A percentile compares a stretch with the other conserved stretches of the same genome.
These are phyloP conservation scores for Artibeus jamaicensis DNA, from an alignment of 2,797 vertebrate genomes.

Conservation along the genomic window DNA sequence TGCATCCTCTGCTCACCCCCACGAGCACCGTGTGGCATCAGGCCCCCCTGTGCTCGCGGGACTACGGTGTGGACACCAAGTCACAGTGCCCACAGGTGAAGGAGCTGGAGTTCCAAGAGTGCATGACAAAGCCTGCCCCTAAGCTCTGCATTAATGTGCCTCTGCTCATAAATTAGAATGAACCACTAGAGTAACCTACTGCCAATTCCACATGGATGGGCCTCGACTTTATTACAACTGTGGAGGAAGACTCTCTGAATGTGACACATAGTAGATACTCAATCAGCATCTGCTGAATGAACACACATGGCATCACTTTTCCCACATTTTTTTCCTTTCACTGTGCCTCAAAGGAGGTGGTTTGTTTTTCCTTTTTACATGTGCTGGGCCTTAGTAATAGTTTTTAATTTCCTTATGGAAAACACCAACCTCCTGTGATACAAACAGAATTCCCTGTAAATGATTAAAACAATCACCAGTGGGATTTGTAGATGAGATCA, in stretches of 20 bases:
- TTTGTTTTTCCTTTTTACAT: background rate
- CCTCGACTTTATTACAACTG: too few relatives aligned
- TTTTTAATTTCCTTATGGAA: constrained; percentile 50
- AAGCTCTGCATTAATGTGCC: background rate
- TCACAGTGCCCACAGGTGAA: background rate
- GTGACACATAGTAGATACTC: background rate
- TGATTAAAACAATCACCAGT: background rate
- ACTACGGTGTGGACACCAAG: background rate
- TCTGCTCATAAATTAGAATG: background rate
- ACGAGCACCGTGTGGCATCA: fast-evolving
- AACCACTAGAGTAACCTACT: background rate
- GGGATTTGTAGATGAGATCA: background rate
- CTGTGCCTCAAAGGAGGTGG: background rate
- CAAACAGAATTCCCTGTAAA: background rate
- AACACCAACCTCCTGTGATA: background rate
- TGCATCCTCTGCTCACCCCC: fast-evolving
- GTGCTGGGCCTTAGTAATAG: background rate
- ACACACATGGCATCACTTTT: background rate
- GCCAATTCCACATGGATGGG: fast-evolving
- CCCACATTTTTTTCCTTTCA: background rate
- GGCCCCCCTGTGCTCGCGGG: background rate
- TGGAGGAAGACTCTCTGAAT: background rate
- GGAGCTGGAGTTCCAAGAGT: background rate
- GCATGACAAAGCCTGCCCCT: too few relatives aligned
- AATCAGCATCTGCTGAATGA: background rate